Evolutionary conservation across 1,140 invertebrate species (phyloP).

Genomic region (Scaptomyza hsui): DNA sequence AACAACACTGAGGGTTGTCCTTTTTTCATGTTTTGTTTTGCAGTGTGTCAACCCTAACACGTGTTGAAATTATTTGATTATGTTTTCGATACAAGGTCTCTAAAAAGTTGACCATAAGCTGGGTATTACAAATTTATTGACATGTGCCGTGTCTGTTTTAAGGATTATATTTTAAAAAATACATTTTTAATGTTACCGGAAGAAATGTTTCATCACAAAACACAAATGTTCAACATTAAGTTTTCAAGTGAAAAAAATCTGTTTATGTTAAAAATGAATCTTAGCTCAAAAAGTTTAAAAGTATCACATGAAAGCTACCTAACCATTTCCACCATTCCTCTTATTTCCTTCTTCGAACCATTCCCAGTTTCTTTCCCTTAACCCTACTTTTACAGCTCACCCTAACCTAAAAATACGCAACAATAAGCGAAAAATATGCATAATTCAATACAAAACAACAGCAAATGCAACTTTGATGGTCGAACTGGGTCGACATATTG

Average conservation of each 20-base stretch:
- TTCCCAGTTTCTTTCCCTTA: not conserved
- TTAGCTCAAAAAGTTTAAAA: too few species aligned
- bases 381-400: not conserved
- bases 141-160: not conserved
- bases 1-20: conserved; percentile 1
- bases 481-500: conserved; percentile 68
- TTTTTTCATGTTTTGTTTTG: not conserved
- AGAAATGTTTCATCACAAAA: too few species aligned
- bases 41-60: conserved; percentile 33
- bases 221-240: too few species aligned
- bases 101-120: conserved; percentile 17
- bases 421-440: conserved; percentile 21
- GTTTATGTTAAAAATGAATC: too few species aligned
- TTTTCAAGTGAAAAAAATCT: too few species aligned
- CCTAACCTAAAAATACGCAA: not conserved
- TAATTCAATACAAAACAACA: conserved; percentile 47
- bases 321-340: too few species aligned
- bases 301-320: too few species aligned
- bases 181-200: too few species aligned
- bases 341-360: not conserved
- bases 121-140: conserved; percentile 32
- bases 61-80: conserved; percentile 33
- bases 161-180: too few species aligned
- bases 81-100: not conserved
- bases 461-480: conserved; percentile 66